Evolutionary conservation across 2,888 invertebrate species (phyloP), one percentile per base, ranked within the genome.

Genomic region (Lochmaea crataegi): DNA sequence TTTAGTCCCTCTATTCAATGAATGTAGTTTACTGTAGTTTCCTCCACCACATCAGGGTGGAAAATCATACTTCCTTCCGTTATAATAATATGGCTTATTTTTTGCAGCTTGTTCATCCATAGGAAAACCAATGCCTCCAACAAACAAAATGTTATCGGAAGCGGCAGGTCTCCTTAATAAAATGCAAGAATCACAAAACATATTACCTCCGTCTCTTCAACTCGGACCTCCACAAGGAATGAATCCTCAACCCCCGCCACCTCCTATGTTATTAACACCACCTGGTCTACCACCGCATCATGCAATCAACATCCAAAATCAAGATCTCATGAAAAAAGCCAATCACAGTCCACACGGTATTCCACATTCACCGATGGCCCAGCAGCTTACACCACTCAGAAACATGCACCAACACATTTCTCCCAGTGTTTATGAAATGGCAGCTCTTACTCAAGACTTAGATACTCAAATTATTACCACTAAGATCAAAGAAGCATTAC

Each of bases 351-450:
- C 90, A 16, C 90, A 89, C 80, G 87, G 83, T 71, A 86, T 87
- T 80, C 88, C 85, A 64, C 89, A 89, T 77, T 91, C 91, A 18
- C 91, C 93, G 1, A 89, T 89, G 81, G 87, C 88, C 18, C 93
- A 91, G 83, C 92, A 91, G 83, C 85, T 84, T 71, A 77, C 80
- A 5, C 90, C 91, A 1, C 90, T 95, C 89, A 90, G 95, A 48
- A 91, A 89, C 75, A 90, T 95, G 79, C 94, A 94, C 83, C 94
- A 94, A 77, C 94, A 95, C 83, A 94, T 95, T 88, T 95, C 96
- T 53, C 96, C 96, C n/a, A 97, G 96, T 81, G 97, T 98, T 16
- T 97, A 98, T 86, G 98, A 98, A 87, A 96, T 98, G 94, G 97
- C 98, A 1, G 98, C 98, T 5, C 90, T 98, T 58, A 98, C 98